Evolutionary conservation across 2,888 invertebrate genomes (phyloP), one percentile per base, ranked within the genome.

Genomic region (Acanthococcus lagerstroemiae): DNA sequence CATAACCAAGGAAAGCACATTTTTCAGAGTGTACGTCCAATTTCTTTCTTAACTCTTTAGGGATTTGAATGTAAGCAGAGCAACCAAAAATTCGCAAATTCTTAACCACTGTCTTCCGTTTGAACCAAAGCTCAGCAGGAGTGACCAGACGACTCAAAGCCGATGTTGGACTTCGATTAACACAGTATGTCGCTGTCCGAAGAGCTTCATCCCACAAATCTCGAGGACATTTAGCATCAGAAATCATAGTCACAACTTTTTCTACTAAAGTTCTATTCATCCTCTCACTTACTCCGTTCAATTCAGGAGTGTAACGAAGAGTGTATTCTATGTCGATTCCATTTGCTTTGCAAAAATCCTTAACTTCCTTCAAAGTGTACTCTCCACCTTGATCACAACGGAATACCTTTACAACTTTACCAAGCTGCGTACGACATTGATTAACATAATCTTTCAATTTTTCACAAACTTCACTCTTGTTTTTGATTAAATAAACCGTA

Each of bases 391-490:
- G 69, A 66, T 72, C 70, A 37, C 54, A 54, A 56, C 70, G 19
- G 2, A 68, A 44, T 19, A 48, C 27, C 5, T 44, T 50, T 3
- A 56, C 55, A 17, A 27, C 55, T 27, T n/a, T 17, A 21, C 19
- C 25, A 50, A 63, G 26, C 25, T 19, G 25, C 4, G 60, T 37
- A 7, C 17, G 7, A 17, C n/a, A 12, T 48, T 19, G n/a, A 48
- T 7, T 21, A 7, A 17, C 50, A 68, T 67, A 74, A 5, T 69
- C 54, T 61, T 71, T 72, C 24, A 73, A 69, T 27, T 69, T 70
- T 17, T 60, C n/a, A 5, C 70, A 67, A 3, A 72, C 72, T 66
- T 74, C 73, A n/a, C 68, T 67, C 66, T 73, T 72, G 15, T 70
- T 67, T 54, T 71, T 70, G 6, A 72, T 44, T 45, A 72, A 67